phyloP scores from a whole-genome alignment of 2,113 vertebrate genomes.

The rat (Rattus norvegicus) region DNA sequence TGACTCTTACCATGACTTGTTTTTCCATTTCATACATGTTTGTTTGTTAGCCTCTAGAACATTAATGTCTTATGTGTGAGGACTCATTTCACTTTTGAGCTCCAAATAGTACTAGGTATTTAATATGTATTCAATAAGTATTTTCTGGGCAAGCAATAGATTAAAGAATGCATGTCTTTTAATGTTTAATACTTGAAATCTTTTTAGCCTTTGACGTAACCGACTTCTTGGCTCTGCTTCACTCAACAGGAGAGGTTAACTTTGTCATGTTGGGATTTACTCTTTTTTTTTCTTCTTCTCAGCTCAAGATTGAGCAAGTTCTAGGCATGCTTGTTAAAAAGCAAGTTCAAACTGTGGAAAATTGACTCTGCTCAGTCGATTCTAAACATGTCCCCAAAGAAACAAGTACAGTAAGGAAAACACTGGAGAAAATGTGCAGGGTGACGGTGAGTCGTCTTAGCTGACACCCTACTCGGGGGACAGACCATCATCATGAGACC shows the following conservation, averaged over 20 bases:
- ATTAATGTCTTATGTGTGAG: background rate
- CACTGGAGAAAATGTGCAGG: background rate
- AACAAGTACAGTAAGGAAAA: background rate
- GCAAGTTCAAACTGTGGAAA: constrained; percentile 5
- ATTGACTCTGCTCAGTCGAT: constrained; percentile 2
- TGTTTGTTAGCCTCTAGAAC: background rate
- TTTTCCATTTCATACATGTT: background rate
- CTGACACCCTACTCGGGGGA: background rate
- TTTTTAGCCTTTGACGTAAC: background rate
- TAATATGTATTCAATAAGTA: background rate
- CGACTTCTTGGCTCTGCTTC: constrained; percentile 27
- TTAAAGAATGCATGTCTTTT: background rate
- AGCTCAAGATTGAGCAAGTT: constrained; percentile 42
- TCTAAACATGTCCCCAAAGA: constrained; percentile 31
- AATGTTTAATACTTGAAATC: background rate
- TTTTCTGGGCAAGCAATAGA: background rate
- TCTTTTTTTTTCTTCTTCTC: background rate
- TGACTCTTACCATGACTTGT: background rate
- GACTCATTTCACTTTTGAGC: constrained; percentile 11
- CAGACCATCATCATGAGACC: background rate
- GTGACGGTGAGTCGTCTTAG: background rate
- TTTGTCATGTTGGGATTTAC: constrained; percentile 20
- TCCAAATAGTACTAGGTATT: background rate
- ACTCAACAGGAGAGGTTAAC: background rate
- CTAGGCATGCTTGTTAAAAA: constrained; percentile 17